A percentile compares a stretch with the other conserved stretches of the same genome.
Evolutionary conservation across 2,797 vertebrate genomes (phyloP).

Genomic region (Pangasius macronema): DNA sequence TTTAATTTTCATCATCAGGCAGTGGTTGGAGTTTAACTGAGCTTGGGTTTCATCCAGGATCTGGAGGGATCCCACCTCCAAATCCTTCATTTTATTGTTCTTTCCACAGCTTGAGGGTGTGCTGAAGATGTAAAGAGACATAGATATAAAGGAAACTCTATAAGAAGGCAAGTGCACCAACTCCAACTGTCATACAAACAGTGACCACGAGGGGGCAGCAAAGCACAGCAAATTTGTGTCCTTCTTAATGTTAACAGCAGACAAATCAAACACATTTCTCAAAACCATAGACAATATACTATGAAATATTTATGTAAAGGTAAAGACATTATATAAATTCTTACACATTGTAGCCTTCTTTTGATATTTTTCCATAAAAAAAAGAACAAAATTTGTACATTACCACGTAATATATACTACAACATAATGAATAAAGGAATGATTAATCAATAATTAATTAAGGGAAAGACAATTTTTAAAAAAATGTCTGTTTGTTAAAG

Average conservation of each 20-base stretch:
- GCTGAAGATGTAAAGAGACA: constrained; percentile 23
- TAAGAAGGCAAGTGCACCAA: background rate
- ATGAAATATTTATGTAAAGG: background rate
- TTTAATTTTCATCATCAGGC: constrained; percentile 58
- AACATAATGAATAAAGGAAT: background rate
- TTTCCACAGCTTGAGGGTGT: constrained; percentile 42
- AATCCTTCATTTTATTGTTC: constrained; percentile 46
- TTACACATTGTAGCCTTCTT: background rate
- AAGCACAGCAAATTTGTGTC: background rate
- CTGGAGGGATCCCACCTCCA: constrained; percentile 45
- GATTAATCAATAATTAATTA: background rate
- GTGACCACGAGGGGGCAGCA: constrained; percentile 10
- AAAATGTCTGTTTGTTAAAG: background rate
- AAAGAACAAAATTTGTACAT: background rate
- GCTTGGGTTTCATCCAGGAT: constrained; percentile 62
- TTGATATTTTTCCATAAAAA: background rate
- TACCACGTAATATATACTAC: background rate
- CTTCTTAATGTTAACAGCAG: background rate
- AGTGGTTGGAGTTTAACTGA: constrained; percentile 59
- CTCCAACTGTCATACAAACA: background rate
- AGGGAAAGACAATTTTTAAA: background rate
- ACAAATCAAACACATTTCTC: background rate
- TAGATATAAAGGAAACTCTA: background rate
- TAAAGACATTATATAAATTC: background rate
- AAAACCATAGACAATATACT: background rate